phyloP scores from a whole-genome alignment of 2,888 invertebrate species.

The Oligia latruncula region DNA sequence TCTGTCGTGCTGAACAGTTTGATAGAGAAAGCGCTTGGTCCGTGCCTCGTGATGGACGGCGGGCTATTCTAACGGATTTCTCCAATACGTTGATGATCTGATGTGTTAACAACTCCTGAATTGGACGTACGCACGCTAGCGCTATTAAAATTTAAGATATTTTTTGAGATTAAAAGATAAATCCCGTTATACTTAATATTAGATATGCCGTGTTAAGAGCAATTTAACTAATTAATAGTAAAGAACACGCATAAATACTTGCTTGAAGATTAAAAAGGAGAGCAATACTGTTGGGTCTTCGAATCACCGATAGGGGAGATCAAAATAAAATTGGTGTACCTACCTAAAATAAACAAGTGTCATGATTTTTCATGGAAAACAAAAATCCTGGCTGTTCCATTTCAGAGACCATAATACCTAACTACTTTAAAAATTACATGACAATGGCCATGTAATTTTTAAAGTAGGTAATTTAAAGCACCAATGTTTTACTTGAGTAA shows the following conservation, averaged over 20 bases:
- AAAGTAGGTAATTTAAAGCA: slow-evolving; percentile 13
- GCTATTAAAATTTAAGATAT: slow-evolving; percentile 62
- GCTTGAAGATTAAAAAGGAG: not conserved
- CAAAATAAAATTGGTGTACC: not conserved
- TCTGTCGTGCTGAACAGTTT: slow-evolving; percentile 71
- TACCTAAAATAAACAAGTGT: not conserved
- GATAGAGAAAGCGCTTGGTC: slow-evolving; percentile 75
- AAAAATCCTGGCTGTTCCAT: not conserved
- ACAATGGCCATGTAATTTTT: not conserved
- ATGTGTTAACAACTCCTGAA: slow-evolving; percentile 71
- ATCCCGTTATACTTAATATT: slow-evolving; percentile 59
- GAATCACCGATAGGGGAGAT: not conserved
- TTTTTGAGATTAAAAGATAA: slow-evolving; percentile 53
- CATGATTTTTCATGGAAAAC: not conserved
- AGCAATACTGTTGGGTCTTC: not conserved
- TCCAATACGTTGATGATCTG: slow-evolving; percentile 72
- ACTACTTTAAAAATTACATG: not conserved
- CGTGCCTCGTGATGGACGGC: slow-evolving; percentile 71
- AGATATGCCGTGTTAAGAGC: slow-evolving; percentile 52
- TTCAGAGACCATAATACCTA: not conserved
- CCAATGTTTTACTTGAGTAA: not conserved
- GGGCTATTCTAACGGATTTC: slow-evolving; percentile 78
- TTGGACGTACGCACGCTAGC: slow-evolving; percentile 74
- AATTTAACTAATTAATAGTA: slow-evolving; percentile 38
- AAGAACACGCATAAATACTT: slow-evolving; percentile 41